Evolutionary conservation across 2,888 invertebrate species (phyloP), one percentile per base, ranked within the genome.

Genomic region (Thereva nobilitata): DNA sequence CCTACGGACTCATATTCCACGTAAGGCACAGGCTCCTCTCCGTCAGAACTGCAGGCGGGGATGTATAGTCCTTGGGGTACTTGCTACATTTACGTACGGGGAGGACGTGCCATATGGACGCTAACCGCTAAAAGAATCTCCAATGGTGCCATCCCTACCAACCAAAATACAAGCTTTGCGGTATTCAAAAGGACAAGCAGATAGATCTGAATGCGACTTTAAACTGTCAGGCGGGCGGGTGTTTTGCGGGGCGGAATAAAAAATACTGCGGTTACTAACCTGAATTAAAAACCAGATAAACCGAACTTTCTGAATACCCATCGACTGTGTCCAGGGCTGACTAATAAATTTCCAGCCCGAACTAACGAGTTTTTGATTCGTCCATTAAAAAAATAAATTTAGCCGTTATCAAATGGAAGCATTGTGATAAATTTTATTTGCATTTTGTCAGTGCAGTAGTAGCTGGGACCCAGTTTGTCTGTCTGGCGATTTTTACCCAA

Each of bases 321-420:
- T 23, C 23, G 23, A 23, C 23, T 23, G 23, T 23, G 23, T 23
- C 35, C 47, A 47, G 35, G 37, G 37, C 35, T 23, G 23, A 41
- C 50, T 61, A 61, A 61, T 61, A 61, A 64, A 64, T 53, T 53
- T 64, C 44, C 53, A 44, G 42, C 8, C 37, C 40, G 44, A 64
- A 64, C 44, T 64, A 64, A 64, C 53, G 53, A 53, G 52, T 50
- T 64, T 64, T 64, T 52, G 64, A 64, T 64, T 64, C 53, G 64
- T 64, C 64, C 64, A 64, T 64, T 64, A 53, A 41, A 64, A 64
- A 64, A 64, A 53, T 53, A 61, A 61, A 64, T 53, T 64, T 53
- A 53, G 37, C 64, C 53, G 53, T 64, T 64, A 64, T 64, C 64
- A 64, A 53, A 44, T 35, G 53, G 64, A 44, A 52, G 44, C 42